These are phyloP conservation scores for Chrysolina oricalcia DNA, from an alignment of 2,888 invertebrate genomes.

Conservation along the genomic window DNA sequence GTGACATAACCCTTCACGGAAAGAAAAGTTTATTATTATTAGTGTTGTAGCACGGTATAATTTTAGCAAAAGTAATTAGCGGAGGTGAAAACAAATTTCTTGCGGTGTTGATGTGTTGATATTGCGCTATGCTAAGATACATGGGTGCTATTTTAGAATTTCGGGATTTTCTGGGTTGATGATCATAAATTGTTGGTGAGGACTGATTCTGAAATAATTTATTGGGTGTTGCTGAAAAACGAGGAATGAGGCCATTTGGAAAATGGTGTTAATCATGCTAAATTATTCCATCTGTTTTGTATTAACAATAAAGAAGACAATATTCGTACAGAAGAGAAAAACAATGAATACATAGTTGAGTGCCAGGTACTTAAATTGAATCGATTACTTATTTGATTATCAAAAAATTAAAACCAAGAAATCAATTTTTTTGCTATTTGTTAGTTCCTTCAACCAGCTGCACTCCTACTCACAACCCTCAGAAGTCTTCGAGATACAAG, in stretches of 20 bases:
- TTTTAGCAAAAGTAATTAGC: slow-evolving; percentile 43
- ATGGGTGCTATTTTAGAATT: slow-evolving; percentile 34
- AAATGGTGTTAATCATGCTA: background rate
- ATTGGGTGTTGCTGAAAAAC: background rate
- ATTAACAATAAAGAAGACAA: too few species aligned
- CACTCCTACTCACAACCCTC: too few species aligned
- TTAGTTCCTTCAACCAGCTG: too few species aligned
- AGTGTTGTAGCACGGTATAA: slow-evolving; percentile 24
- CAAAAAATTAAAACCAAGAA: too few species aligned
- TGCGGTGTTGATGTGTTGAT: slow-evolving; percentile 39
- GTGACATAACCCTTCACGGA: slow-evolving; percentile 32
- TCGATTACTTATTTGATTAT: too few species aligned
- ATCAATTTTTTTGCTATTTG: too few species aligned
- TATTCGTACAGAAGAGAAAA: too few species aligned
- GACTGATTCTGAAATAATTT: background rate
- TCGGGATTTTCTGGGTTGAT: background rate
- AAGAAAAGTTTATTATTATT: slow-evolving; percentile 38
- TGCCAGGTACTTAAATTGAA: too few species aligned
- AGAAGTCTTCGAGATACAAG: too few species aligned
- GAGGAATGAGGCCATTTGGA: background rate
- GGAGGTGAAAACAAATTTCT: slow-evolving; percentile 30
- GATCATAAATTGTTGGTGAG: slow-evolving; percentile 11
- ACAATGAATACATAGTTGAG: too few species aligned
- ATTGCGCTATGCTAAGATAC: slow-evolving; percentile 24
- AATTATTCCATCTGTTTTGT: too few species aligned